Percentiles rank a stretch among this genome's conserved stretches.
These are phyloP conservation scores for Carabus problematicus DNA, from an alignment of 2,888 invertebrate genomes.

Conservation along the genomic window DNA sequence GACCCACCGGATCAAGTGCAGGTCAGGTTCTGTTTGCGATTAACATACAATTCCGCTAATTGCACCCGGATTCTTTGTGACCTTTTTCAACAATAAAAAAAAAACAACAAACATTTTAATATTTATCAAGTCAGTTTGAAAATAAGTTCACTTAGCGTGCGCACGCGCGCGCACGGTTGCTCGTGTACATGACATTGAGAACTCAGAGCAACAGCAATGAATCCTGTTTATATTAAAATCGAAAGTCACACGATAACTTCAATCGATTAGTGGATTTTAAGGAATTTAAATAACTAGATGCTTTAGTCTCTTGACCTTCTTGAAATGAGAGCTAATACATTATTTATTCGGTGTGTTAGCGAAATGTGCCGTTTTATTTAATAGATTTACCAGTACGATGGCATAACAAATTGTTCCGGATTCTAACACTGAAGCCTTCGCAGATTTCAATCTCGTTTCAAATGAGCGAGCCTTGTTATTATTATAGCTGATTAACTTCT, in stretches of 20 bases:
- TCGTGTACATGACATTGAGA: conserved; percentile 31
- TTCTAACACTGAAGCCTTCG: no score
- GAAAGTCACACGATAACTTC: conserved; percentile 21
- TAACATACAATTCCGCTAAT: conserved; percentile 36
- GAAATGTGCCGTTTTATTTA: neutral
- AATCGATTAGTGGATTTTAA: conserved; percentile 4
- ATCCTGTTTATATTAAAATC: conserved; percentile 29
- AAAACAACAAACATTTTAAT: conserved; percentile 26
- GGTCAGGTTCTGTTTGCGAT: conserved; percentile 10
- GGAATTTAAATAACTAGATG: conserved; percentile 3
- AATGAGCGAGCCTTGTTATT: no score
- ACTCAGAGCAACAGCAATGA: neutral
- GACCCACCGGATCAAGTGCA: no score
- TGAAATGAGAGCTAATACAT: neutral
- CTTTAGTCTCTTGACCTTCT: conserved; percentile 10
- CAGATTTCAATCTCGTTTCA: no score
- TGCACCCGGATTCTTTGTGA: conserved; percentile 30
- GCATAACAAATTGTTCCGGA: conserved; percentile 9
- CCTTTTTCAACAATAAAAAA: no score
- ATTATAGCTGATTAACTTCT: no score
- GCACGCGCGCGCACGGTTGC: neutral
- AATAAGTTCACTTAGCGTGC: neutral
- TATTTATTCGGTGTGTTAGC: conserved; percentile 6
- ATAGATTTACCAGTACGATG: no score
- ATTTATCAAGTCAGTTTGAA: conserved; percentile 34